phyloP scores from a whole-genome alignment of 2,888 invertebrate species.

The Papilio elwesi region DNA sequence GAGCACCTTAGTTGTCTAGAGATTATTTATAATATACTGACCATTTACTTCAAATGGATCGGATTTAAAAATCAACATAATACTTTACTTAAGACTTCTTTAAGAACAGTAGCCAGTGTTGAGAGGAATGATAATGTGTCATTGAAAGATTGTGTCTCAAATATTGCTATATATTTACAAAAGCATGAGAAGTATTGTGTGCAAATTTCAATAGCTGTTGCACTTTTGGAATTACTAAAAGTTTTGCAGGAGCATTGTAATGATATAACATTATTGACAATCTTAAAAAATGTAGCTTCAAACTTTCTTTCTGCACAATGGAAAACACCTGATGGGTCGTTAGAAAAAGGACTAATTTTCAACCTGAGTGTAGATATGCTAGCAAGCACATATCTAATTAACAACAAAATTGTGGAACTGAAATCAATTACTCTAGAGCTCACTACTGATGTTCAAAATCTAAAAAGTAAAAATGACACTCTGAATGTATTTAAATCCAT shows the following conservation, averaged over 20 bases:
- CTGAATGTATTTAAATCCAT: conserved; percentile 86
- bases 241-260: conserved; percentile 75
- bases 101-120: conserved; percentile 67
- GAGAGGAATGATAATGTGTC: conserved; percentile 59
- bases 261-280: conserved; percentile 67
- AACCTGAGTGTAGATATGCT: conserved; percentile 87
- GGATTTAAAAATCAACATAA: conserved; percentile 81
- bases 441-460: conserved; percentile 81
- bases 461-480: conserved; percentile 84
- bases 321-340: conserved; percentile 85
- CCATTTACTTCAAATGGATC: conserved; percentile 86
- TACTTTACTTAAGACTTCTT: conserved; percentile 66
- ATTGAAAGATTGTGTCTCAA: conserved; percentile 66
- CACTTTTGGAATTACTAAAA: conserved; percentile 81
- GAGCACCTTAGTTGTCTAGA: conserved; percentile 78
- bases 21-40: conserved; percentile 81
- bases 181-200: conserved; percentile 80
- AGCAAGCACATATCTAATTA: conserved; percentile 86
- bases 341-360: conserved; percentile 86
- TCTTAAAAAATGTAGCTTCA: conserved; percentile 71
- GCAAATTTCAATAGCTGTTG: conserved; percentile 81
- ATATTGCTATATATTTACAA: conserved; percentile 69
- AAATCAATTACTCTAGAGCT: conserved; percentile 82
- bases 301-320: conserved; percentile 87
- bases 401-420: conserved; percentile 84